Evolutionary conservation across 1,140 invertebrate species (phyloP), one percentile per base, ranked within the genome.

Genomic region (Apocrypta bakeri): DNA sequence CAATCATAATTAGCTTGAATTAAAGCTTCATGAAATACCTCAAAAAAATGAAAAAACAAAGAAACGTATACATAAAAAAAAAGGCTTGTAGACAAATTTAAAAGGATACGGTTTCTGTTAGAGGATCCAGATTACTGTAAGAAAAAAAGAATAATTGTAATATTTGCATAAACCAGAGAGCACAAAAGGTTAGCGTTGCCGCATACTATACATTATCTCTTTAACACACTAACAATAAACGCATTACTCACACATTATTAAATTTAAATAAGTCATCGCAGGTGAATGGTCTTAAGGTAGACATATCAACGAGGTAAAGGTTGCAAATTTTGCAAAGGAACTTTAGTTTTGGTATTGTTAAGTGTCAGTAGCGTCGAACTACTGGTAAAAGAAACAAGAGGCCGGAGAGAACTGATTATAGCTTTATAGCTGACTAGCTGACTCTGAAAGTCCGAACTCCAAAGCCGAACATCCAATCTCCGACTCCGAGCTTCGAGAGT

Each of bases 181-280:
- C 1, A 7, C 63, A 64, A 25, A 8, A 74, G 31, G 37, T 81
- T 75, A 81, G n/a, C 12, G 61, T 61, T 66, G 27, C 63, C 64
- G 29, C 25, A 83, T 83, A 79, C 14, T 69, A 78, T 63, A 14
- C 8, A 64, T 56, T n/a, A 42, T 48, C 42, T 17, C 14, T 48
- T 17, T 4, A 48, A 48, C 2, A 17, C 61, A 29, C 56, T 2
- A 61, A n/a, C 56, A 66, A 29, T 12, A 24, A 27, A 66, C 2
- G 9, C 24, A 27, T 64, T 89, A 95, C 96, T 95, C 94, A 98
- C 97, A 99, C 97, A 89, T 97, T 98, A 91, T 99, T 99, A 91
- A 98, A 99, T 92, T 96, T 97, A 88, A 99, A 97, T 90, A 99
- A 95, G 93, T 99, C 98, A 88, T 97, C 95, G 89, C 97, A 98